phyloP scores from a whole-genome alignment of 2,113 vertebrate genomes.

The Gavia stellata region DNA sequence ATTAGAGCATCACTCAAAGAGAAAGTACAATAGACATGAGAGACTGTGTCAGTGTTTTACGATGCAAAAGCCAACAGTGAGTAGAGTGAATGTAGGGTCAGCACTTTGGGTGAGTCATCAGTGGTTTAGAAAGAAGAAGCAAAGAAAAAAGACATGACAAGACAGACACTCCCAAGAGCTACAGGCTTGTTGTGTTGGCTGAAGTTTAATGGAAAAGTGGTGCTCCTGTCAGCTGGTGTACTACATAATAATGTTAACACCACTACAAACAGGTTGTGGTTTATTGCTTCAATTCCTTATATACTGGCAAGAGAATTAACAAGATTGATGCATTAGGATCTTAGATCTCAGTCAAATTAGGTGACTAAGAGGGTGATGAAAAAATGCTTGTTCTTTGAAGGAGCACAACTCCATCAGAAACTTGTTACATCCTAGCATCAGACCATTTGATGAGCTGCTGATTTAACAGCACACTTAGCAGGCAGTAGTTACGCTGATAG shows the following conservation, averaged over 20 bases:
- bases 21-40: background rate
- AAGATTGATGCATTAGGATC: conserved; percentile 72
- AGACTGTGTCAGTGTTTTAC: background rate
- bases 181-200: conserved; percentile 61
- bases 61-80: conserved; percentile 11
- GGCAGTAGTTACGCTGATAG: conserved; percentile 55
- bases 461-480: conserved; percentile 68
- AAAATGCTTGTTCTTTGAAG: conserved; percentile 66
- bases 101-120: conserved; percentile 35
- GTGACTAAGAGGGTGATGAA: conserved; percentile 71
- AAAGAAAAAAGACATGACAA: conserved; percentile 48
- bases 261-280: conserved; percentile 75
- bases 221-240: conserved; percentile 66
- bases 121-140: background rate
- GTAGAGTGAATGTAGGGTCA: conserved; percentile 54
- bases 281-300: conserved; percentile 78
- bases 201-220: conserved; percentile 67
- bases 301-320: conserved; percentile 73
- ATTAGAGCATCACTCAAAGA: background rate
- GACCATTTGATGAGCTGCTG: conserved; percentile 64
- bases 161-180: conserved; percentile 54
- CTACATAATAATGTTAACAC: conserved; percentile 72
- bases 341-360: conserved; percentile 77
- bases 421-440: conserved; percentile 62
- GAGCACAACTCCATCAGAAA: conserved; percentile 65